These are phyloP conservation scores for Nipponia nippon DNA, from an alignment of 2,113 vertebrate species.

Conservation along the genomic window DNA sequence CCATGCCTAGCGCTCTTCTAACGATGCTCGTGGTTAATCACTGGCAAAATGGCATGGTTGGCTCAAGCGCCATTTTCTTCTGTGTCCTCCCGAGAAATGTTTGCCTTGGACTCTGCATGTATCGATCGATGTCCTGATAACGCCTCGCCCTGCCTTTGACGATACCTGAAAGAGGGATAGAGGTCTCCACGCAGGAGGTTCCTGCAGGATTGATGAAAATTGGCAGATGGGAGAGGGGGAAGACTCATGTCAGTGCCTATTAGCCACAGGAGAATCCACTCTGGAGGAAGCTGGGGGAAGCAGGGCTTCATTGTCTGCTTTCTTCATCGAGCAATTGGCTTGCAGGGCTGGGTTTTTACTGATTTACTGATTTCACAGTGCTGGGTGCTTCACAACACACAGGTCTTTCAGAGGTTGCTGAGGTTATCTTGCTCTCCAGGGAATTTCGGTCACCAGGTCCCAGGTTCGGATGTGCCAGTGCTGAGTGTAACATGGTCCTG, in stretches of 20 bases:
- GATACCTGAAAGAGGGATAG: not conserved
- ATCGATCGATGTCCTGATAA: not conserved
- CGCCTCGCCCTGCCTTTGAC: not conserved
- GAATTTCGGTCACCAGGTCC: not conserved
- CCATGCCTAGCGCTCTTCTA: not conserved
- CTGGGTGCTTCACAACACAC: not conserved
- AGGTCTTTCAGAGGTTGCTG: not conserved
- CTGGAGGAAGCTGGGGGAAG: not conserved
- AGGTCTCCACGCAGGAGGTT: not conserved
- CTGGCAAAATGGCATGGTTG: not conserved
- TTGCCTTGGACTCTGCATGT: not conserved
- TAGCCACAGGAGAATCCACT: not conserved
- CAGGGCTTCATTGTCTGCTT: not conserved
- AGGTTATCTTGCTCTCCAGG: not conserved
- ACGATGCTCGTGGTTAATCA: not conserved
- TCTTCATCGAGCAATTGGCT: accelerated
- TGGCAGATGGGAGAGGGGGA: not conserved
- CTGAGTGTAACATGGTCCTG: not conserved
- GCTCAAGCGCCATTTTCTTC: not conserved
- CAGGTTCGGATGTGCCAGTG: not conserved
- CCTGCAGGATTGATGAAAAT: not conserved
- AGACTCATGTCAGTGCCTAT: accelerated
- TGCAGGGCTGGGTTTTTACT: not conserved
- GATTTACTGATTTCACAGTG: not conserved
- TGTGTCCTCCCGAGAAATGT: not conserved